These are phyloP conservation scores for Ameiurus melas DNA, from an alignment of 2,113 vertebrate species.

Conservation along the genomic window DNA sequence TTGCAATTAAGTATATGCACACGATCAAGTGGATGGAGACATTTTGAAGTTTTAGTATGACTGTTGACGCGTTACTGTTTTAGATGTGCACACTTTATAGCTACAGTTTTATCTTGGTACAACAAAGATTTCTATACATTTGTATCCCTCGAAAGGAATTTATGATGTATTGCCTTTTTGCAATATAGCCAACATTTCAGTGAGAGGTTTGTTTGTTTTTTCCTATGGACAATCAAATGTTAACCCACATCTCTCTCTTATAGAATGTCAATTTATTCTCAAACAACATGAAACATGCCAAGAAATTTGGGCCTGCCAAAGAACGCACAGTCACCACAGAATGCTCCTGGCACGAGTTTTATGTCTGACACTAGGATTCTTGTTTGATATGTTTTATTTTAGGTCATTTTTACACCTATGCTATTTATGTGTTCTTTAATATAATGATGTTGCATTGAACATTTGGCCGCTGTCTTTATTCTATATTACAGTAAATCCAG, in stretches of 20 bases:
- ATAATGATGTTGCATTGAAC: conserved; percentile 9
- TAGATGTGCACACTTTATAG: conserved; percentile 34
- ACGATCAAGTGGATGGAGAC: background rate
- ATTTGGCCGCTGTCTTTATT: conserved; percentile 12
- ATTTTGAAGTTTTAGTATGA: conserved; percentile 27
- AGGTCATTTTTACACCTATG: conserved; percentile 5
- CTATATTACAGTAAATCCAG: conserved; percentile 29
- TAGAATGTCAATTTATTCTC: conserved; percentile 4
- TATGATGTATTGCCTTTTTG: conserved; percentile 22
- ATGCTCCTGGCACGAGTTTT: background rate
- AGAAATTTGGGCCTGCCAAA: background rate
- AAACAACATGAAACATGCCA: conserved; percentile 12
- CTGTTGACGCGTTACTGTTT: conserved; percentile 33
- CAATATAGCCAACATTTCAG: conserved; percentile 32
- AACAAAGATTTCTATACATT: conserved; percentile 31
- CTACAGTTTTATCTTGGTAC: conserved; percentile 18
- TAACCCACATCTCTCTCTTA: conserved; percentile 8
- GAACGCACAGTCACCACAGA: conserved; percentile 6
- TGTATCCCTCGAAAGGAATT: conserved; percentile 17
- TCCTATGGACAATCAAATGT: conserved; percentile 22
- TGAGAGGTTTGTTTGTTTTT: background rate
- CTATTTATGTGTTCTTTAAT: conserved; percentile 30
- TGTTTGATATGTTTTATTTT: conserved; percentile 11
- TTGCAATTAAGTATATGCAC: conserved; percentile 1
- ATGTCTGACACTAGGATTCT: background rate